Evolutionary conservation across 1,140 invertebrate genomes (phyloP).

Genomic region (Hormaphis cornu): DNA sequence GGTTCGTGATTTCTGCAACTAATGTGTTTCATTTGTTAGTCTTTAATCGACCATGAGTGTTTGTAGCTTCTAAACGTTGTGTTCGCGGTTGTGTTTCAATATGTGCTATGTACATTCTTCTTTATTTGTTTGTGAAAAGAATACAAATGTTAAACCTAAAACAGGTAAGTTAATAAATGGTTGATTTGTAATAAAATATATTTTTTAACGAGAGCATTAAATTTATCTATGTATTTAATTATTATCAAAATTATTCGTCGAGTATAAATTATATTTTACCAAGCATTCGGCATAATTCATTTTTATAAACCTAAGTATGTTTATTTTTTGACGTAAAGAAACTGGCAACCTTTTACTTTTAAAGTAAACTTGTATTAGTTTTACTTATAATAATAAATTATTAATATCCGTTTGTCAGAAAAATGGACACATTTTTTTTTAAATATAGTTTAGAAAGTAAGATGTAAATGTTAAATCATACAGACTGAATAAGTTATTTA

Average conservation of each 20-base stretch:
- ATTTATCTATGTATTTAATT: background rate
- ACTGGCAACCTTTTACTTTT: background rate
- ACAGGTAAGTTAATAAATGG: background rate
- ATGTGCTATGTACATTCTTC: slow-evolving; percentile 4
- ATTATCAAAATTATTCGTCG: background rate
- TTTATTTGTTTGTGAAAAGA: slow-evolving; percentile 7
- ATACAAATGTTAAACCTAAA: background rate
- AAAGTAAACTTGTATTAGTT: no score
- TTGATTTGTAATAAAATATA: background rate
- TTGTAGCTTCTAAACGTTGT: background rate
- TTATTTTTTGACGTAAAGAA: background rate
- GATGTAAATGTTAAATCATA: no score
- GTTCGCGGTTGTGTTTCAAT: background rate
- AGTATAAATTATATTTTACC: slow-evolving; percentile 8
- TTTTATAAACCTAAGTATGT: background rate
- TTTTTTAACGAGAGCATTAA: background rate
- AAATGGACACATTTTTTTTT: no score
- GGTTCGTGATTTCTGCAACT: background rate
- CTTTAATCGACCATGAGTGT: background rate
- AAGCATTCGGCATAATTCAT: slow-evolving; percentile 11
- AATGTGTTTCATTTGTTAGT: background rate
- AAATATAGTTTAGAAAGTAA: no score
- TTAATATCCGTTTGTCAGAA: no score
- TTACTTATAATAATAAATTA: no score
- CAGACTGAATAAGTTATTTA: no score